phyloP scores from a whole-genome alignment of 2,797 vertebrate genomes.

The Girardinus metallicus region DNA sequence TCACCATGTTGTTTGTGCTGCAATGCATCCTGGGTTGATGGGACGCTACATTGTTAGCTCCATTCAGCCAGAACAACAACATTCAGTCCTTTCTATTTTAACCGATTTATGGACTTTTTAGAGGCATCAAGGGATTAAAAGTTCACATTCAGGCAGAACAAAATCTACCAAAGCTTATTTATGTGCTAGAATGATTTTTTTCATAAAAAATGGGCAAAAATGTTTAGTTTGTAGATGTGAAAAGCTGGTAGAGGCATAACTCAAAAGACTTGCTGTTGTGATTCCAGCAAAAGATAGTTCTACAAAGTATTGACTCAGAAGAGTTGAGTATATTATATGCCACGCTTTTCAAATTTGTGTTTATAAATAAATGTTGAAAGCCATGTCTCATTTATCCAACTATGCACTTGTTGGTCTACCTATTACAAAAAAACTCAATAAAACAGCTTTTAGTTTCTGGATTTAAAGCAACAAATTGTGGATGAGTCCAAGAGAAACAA shows the following conservation, averaged over 20 bases:
- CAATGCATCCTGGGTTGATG: neutral
- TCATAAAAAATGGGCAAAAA: neutral
- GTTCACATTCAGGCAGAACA: neutral
- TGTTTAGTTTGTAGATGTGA: neutral
- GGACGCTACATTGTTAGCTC: neutral
- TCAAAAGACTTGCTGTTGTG: neutral
- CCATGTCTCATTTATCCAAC: neutral
- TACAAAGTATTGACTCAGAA: neutral
- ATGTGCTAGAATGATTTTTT: neutral
- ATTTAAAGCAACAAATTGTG: too few relatives aligned
- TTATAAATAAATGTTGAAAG: neutral
- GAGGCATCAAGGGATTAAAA: neutral
- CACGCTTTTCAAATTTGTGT: neutral
- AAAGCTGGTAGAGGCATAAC: neutral
- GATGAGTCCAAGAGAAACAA: too few relatives aligned
- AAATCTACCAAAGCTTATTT: neutral
- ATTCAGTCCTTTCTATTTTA: neutral
- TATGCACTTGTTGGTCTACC: neutral
- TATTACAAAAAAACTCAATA: neutral
- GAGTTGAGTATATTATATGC: neutral
- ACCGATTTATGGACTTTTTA: neutral
- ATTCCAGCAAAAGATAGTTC: neutral
- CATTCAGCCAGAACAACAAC: neutral
- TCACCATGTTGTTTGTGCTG: neutral
- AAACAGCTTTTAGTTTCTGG: too few relatives aligned